phyloP scores from a whole-genome alignment of 2,888 invertebrate genomes.

The Leptarthrus brevirostris region DNA sequence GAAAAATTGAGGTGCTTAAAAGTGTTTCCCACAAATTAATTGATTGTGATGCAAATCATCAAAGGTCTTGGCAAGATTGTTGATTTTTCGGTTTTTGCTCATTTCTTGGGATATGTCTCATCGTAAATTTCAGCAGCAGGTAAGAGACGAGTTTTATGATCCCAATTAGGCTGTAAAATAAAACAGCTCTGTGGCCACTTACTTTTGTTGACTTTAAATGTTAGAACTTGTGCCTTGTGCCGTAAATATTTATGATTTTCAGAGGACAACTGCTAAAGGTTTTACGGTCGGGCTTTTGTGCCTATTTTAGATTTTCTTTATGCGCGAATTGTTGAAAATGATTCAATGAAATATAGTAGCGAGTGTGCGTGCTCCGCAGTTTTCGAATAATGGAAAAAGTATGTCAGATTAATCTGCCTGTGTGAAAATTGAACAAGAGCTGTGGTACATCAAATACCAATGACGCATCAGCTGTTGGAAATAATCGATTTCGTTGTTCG shows the following conservation, averaged over 20 bases:
- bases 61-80: neutral
- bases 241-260: too few species aligned
- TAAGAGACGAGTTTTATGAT: constrained; percentile 47
- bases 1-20: neutral
- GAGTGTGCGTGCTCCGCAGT: constrained; percentile 20
- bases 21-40: too few species aligned
- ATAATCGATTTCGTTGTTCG: constrained; percentile 5
- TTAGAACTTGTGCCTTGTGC: neutral
- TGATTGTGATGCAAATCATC: neutral
- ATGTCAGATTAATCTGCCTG: neutral
- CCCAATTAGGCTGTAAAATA: constrained; percentile 33
- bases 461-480: constrained; percentile 42
- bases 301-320: neutral
- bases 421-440: neutral
- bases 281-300: neutral
- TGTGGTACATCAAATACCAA: constrained; percentile 22
- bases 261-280: neutral
- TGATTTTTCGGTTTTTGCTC: neutral
- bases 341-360: neutral
- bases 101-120: constrained; percentile 57
- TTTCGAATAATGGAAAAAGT: neutral
- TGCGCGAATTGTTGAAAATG: neutral
- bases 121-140: constrained; percentile 57
- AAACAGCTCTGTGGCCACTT: neutral
- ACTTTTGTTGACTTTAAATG: neutral